These are phyloP conservation scores for Forbesichthys papilliferus DNA, from an alignment of 2,113 vertebrate genomes.

Conservation along the genomic window DNA sequence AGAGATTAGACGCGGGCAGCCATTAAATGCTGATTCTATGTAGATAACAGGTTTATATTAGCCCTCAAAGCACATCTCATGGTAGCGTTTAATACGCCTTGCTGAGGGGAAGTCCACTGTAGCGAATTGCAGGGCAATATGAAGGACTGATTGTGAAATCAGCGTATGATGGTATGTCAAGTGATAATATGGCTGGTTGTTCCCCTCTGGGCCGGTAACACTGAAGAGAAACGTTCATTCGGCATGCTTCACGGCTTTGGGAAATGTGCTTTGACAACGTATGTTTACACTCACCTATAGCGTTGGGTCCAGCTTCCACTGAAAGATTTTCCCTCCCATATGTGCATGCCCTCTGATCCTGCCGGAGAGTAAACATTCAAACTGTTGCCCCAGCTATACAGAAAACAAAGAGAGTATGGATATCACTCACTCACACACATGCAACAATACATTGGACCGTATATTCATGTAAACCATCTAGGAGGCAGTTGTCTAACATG, in stretches of 20 bases:
- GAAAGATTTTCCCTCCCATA: not conserved
- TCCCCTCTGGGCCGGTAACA: constrained; percentile 33
- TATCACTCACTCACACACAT: constrained; percentile 7
- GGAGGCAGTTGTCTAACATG: constrained; percentile 44
- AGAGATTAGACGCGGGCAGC: constrained; percentile 57
- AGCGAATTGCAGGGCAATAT: constrained; percentile 66
- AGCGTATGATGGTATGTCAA: constrained; percentile 53
- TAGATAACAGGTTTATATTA: constrained; percentile 76
- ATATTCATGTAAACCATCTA: constrained; percentile 33
- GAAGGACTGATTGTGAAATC: constrained; percentile 61
- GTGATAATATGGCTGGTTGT: constrained; percentile 43
- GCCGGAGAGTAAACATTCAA: not conserved
- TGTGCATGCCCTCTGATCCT: not conserved
- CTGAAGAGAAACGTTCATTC: constrained; percentile 58
- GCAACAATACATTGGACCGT: constrained; percentile 22
- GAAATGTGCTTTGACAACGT: constrained; percentile 56
- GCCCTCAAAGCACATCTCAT: constrained; percentile 53
- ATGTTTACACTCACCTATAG: constrained; percentile 34
- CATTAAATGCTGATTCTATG: constrained; percentile 69
- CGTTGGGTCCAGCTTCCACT: not conserved
- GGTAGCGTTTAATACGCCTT: constrained; percentile 32
- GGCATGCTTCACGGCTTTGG: constrained; percentile 52
- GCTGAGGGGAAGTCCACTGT: constrained; percentile 37
- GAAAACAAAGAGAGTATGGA: constrained; percentile 1
- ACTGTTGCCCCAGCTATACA: not conserved